phyloP scores from a whole-genome alignment of 2,797 vertebrate genomes.

The Moxostoma hubbsi region DNA sequence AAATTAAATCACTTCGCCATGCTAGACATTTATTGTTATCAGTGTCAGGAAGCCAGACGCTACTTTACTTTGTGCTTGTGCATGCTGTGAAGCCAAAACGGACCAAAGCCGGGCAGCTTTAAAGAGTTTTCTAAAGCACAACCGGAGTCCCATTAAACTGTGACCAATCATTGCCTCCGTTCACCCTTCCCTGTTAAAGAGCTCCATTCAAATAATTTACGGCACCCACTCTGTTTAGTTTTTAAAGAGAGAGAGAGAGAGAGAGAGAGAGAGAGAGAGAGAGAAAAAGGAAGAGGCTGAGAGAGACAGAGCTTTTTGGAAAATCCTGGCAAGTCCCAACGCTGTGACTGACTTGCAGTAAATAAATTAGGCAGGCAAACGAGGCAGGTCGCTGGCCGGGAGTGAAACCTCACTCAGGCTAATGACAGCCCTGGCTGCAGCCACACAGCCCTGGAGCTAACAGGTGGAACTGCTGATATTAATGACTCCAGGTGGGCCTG shows the following conservation, averaged over 20 bases:
- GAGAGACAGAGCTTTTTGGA: conserved; percentile 66
- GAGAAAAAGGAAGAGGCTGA: conserved; percentile 60
- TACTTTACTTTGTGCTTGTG: conserved; percentile 55
- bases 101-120: conserved; percentile 64
- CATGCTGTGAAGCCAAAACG: conserved; percentile 69
- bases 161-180: conserved; percentile 37
- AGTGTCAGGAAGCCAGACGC: conserved; percentile 20
- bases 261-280: conserved; percentile 50
- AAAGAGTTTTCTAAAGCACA: conserved; percentile 74
- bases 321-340: conserved; percentile 58
- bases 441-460: conserved; percentile 58
- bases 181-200: conserved; percentile 41
- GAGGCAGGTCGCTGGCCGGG: conserved; percentile 59
- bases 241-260: conserved; percentile 30
- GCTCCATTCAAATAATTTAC: conserved; percentile 43
- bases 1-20: neutral
- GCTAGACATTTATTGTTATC: conserved; percentile 30
- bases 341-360: conserved; percentile 64
- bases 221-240: conserved; percentile 14
- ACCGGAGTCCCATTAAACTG: conserved; percentile 45
- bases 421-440: conserved; percentile 67
- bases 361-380: conserved; percentile 77
- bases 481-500: conserved; percentile 53
- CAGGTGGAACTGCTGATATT: conserved; percentile 60
- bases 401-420: conserved; percentile 69